These are phyloP conservation scores for Spermophilus dauricus DNA, from an alignment of 2,113 vertebrate species.

Conservation along the genomic window DNA sequence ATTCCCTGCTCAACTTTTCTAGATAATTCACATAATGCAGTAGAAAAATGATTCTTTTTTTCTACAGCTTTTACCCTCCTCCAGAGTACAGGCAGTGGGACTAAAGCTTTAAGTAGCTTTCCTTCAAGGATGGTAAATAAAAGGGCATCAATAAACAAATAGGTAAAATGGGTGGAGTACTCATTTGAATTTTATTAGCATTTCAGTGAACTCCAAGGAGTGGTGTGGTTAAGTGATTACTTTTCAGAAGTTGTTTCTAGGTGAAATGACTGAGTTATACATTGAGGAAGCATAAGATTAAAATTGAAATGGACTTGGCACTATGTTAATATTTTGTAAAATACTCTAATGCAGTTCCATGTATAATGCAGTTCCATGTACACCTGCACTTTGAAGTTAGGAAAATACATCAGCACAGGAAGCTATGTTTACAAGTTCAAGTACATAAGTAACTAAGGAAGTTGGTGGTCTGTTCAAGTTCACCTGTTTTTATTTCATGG, in stretches of 20 bases:
- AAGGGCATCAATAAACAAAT: background rate
- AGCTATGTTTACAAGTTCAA: background rate
- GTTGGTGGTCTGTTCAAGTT: background rate
- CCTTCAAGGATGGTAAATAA: background rate
- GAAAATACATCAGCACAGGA: background rate
- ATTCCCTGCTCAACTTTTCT: slow-evolving; percentile 1
- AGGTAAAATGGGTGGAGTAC: background rate
- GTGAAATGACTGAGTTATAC: slow-evolving; percentile 18
- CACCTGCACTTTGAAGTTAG: background rate
- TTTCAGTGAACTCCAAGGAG: slow-evolving; percentile 41
- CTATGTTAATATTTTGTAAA: slow-evolving; percentile 27
- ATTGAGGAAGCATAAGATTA: slow-evolving; percentile 5
- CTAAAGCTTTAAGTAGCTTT: slow-evolving; percentile 10
- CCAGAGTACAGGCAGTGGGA: background rate
- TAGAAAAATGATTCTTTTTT: slow-evolving; percentile 16
- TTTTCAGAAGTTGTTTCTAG: slow-evolving; percentile 40
- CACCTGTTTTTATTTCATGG: background rate
- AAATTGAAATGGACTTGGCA: slow-evolving; percentile 4
- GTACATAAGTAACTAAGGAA: background rate
- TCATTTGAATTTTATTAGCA: background rate
- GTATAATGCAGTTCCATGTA: background rate
- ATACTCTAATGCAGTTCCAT: background rate
- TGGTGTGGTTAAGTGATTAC: background rate
- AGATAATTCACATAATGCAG: background rate
- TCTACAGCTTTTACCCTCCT: background rate